Conservation (phyloP, 2,888 invertebrate species). For the Metopia argyrocephala region DNA sequence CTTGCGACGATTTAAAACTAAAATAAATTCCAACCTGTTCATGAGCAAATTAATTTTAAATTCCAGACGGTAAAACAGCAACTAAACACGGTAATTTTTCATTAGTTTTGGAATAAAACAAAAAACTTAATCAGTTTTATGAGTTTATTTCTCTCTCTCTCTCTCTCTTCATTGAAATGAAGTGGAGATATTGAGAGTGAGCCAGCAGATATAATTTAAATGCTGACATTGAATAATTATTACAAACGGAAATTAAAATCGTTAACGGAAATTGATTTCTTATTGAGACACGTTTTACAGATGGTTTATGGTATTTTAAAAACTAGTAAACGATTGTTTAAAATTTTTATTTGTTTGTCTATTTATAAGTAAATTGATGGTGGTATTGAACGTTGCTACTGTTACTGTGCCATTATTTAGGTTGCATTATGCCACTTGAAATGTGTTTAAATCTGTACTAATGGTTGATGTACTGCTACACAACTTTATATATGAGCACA, state of each 20-base stretch:
- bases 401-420: constrained; percentile 4
- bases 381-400: background rate
- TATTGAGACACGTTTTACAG: constrained; percentile 63
- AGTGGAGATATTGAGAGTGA: constrained; percentile 32
- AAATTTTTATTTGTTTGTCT: constrained; percentile 8
- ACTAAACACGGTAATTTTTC: constrained; percentile 31
- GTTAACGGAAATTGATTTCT: constrained; percentile 76
- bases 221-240: constrained; percentile 74
- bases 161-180: background rate
- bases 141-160: background rate
- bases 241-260: constrained; percentile 77
- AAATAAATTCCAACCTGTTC: background rate
- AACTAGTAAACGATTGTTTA: constrained; percentile 47
- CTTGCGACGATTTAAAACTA: too few relatives aligned
- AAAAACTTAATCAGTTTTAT: constrained; percentile 8
- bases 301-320: constrained; percentile 49
- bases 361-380: background rate
- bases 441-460: background rate
- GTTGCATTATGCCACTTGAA: background rate
- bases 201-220: constrained; percentile 54
- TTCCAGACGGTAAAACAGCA: constrained; percentile 16
- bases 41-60: constrained; percentile 21
- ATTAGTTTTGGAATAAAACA: background rate
- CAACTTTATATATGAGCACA: background rate
- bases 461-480: too few relatives aligned